Base-by-base conservation (phyloP, 2,888 invertebrate species). In the Crioceris asparagi region DNA sequence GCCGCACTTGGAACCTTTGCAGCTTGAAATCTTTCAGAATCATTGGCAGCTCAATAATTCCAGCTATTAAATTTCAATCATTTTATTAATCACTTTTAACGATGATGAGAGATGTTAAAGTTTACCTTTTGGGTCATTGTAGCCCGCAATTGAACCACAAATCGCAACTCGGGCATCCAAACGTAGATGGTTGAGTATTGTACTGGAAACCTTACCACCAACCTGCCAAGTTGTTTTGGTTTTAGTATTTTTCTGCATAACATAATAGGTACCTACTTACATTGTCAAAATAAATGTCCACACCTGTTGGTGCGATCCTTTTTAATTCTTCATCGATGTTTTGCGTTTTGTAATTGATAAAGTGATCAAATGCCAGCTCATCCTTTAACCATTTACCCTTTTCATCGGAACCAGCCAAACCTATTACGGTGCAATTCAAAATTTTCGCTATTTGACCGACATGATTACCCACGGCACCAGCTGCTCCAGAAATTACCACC, bases 381-480 rank as follows among this genome's bases (percentile, higher is more conserved):
- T 76, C 69, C 14, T 81, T 57, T 11, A 56, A 32, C 78, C 78
- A 83, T 43, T 71, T 62, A 44, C 77, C 76, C 65, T 84, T 84
- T 14, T 73, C 75, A 44, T 80, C 74, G 5, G 74, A 69, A 1
- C 83, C 83, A n/a, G 80, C 75, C 48, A 79, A 74, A 3, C 82
- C 83, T 45, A 84, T 75, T 1, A 82, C 82, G 39, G 62, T 70
- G 50, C 79, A 75, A 7, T 76, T 79, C 59, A 77, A 68, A 35
- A 77, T 70, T 64, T 83, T 84, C 2, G 75, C 84, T 45, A 86
- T 79, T 67, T 85, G 85, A 2, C 84, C 84, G 19, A 83, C 84
- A 33, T 79, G 71, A 39, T 73, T 77, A 4, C 85, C 86, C 8
- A 85, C 83, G 19, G 83, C 84, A 11, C 85, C 85, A 18, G 80